A percentile compares a stretch with the other conserved stretches of the same genome.
phyloP scores from a whole-genome alignment of 1,140 invertebrate genomes.

The Potamilus streckersoni region DNA sequence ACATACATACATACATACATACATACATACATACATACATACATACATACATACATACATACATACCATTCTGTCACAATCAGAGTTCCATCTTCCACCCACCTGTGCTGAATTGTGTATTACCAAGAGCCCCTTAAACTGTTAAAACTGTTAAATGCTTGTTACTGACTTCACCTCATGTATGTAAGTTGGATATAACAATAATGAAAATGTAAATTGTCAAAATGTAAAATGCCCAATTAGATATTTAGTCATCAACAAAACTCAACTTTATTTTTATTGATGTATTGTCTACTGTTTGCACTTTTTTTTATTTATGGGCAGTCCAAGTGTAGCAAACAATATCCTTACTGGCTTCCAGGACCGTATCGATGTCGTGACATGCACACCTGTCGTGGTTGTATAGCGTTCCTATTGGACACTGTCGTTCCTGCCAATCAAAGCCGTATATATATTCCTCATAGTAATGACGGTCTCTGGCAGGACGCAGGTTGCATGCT shows the following conservation, averaged over 20 bases:
- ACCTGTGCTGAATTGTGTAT: no score
- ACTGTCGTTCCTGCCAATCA: slow-evolving; percentile 21
- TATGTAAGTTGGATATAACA: not conserved
- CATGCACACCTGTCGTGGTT: slow-evolving; percentile 17
- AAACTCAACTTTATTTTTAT: not conserved
- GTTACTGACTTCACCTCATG: not conserved
- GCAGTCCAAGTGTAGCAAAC: not conserved
- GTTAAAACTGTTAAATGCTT: no score
- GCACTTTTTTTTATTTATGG: not conserved
- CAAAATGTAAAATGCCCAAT: not conserved
- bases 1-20: no score
- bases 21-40: no score
- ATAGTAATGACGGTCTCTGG: slow-evolving; percentile 18
- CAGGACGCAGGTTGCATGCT: slow-evolving; percentile 19
- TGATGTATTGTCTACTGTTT: not conserved
- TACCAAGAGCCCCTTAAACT: no score
- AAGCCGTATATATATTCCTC: slow-evolving; percentile 24
- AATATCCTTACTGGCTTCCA: slow-evolving; percentile 19
- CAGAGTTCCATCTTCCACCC: no score
- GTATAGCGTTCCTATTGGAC: slow-evolving; percentile 28
- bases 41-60: no score
- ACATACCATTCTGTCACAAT: no score
- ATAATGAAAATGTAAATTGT: not conserved
- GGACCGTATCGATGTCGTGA: slow-evolving; percentile 27
- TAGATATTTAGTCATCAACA: not conserved